A percentile compares a stretch with the other conserved stretches of the same genome.
Evolutionary conservation across 2,113 vertebrate species (phyloP).

Genomic region (Sebastes fasciatus): DNA sequence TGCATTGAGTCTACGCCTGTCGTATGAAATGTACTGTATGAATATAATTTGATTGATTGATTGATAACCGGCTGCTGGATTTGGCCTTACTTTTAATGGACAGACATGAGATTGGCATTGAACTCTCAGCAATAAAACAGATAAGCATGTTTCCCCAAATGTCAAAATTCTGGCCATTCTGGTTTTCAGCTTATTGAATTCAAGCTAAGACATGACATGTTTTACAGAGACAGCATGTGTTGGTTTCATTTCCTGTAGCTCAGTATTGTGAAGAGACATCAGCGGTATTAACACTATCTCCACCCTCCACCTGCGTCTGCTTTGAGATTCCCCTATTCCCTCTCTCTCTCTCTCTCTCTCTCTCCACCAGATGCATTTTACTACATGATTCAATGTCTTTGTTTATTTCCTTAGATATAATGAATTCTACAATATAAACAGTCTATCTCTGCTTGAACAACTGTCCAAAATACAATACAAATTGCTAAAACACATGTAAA

Average conservation of each 20-base stretch:
- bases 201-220: neutral
- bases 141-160: neutral
- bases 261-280: conserved; percentile 14
- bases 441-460: neutral
- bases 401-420: neutral
- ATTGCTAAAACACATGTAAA: neutral
- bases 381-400: neutral
- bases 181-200: neutral
- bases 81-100: too few species aligned
- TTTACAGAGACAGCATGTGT: conserved; percentile 3
- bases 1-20: too few species aligned
- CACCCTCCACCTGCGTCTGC: conserved; percentile 33
- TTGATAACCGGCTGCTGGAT: too few species aligned
- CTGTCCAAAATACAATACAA: neutral
- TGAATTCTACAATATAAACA: neutral
- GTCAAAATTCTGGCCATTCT: too few species aligned
- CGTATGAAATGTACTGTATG: too few species aligned
- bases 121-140: neutral
- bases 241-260: conserved; percentile 17
- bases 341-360: too few species aligned
- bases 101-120: neutral
- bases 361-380: neutral
- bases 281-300: conserved; percentile 3
- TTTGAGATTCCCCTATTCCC: neutral
- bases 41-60: too few species aligned